Conservation (phyloP, 2,888 invertebrate genomes). For the Glaucopsyche alexis region DNA sequence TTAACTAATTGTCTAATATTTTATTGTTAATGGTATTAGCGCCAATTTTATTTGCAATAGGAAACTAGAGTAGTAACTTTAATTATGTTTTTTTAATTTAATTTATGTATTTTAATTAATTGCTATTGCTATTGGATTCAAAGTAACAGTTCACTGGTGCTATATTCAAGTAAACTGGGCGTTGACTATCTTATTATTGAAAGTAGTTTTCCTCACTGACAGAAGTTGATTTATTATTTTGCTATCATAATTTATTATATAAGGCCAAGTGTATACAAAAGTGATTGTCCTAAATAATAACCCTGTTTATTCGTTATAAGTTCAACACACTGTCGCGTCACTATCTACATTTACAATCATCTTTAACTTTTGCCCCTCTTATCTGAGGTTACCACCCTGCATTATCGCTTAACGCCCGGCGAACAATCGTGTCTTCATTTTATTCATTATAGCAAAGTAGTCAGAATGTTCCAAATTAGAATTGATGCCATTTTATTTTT, state of each 20-base stretch:
- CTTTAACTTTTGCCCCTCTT: slow-evolving; percentile 70
- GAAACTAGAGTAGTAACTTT: too few species aligned
- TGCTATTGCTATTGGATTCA: too few species aligned
- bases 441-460: slow-evolving; percentile 55
- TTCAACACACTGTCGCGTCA: slow-evolving; percentile 68
- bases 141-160: neutral
- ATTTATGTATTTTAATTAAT: too few species aligned
- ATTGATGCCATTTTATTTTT: neutral
- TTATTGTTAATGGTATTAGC: too few species aligned
- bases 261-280: slow-evolving; percentile 42
- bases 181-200: neutral
- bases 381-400: slow-evolving; percentile 64
- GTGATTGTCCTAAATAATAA: slow-evolving; percentile 44
- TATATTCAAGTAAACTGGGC: neutral
- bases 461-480: slow-evolving; percentile 34
- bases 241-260: slow-evolving; percentile 37
- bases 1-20: too few species aligned
- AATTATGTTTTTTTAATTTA: too few species aligned
- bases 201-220: slow-evolving; percentile 7
- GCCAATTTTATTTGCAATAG: too few species aligned
- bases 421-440: slow-evolving; percentile 57
- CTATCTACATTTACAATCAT: slow-evolving; percentile 61
- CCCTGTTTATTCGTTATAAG: slow-evolving; percentile 58
- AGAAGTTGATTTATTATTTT: slow-evolving; percentile 24
- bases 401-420: slow-evolving; percentile 60